Conservation (phyloP, 2,888 invertebrate genomes). For the Pollenia labialis region DNA sequence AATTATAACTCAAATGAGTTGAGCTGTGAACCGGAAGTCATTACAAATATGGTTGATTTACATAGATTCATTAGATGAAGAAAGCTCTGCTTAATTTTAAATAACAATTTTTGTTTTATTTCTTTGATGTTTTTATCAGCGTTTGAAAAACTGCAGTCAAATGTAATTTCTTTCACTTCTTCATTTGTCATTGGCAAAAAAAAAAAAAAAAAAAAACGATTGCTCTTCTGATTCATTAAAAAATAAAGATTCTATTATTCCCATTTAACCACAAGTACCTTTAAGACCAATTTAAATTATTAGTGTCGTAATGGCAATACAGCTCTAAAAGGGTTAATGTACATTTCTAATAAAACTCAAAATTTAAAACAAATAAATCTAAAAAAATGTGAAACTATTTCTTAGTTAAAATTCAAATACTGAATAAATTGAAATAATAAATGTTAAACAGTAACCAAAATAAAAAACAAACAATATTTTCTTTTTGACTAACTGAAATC, state of each 20-base stretch:
- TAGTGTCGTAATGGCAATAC: neutral
- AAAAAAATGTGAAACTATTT: slow-evolving; percentile 12
- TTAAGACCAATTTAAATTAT: neutral
- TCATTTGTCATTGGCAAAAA: no score
- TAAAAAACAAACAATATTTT: neutral
- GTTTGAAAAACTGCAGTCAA: no score
- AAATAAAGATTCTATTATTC: slow-evolving; percentile 9
- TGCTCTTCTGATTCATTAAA: no score
- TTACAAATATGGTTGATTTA: no score
- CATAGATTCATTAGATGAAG: no score
- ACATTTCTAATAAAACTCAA: neutral
- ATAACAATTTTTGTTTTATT: no score
- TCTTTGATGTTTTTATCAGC: no score
- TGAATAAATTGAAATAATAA: slow-evolving; percentile 4
- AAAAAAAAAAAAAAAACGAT: no score
- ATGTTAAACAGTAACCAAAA: slow-evolving; percentile 46
- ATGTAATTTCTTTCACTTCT: no score
- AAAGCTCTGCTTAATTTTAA: no score
- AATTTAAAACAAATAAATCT: slow-evolving; percentile 28
- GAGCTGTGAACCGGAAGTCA: no score
- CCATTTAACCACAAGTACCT: slow-evolving; percentile 5
- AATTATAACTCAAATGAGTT: no score
- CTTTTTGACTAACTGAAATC: slow-evolving; percentile 14
- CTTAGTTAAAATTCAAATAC: neutral
- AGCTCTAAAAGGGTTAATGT: slow-evolving; percentile 8